Evolutionary conservation across 35 echinoderm and acorn worm genomes (phyloP).

Genomic region (Patiria miniata): DNA sequence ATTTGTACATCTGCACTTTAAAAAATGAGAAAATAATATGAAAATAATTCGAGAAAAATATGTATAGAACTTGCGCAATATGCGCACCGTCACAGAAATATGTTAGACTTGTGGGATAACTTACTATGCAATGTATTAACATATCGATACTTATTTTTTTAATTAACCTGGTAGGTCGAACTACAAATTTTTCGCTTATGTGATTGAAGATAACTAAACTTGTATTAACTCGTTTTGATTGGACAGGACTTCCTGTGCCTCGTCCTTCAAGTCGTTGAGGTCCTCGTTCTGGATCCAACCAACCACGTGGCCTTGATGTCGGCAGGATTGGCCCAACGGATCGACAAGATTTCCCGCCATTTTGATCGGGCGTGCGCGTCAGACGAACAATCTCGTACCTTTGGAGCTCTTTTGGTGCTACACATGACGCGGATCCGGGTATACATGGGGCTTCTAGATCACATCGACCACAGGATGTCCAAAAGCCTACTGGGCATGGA

Average conservation of each 20-base stretch:
- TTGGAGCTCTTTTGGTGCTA: not conserved
- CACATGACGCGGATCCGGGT: constrained; percentile 17
- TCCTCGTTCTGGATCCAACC: constrained; percentile 45
- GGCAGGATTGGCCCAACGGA: constrained; percentile 53
- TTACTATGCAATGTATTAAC: too few species aligned
- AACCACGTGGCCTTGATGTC: constrained; percentile 59
- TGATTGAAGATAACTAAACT: too few species aligned
- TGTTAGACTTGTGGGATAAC: too few species aligned
- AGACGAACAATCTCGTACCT: not conserved
- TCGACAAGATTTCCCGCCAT: constrained; percentile 53
- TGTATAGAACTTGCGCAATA: too few species aligned
- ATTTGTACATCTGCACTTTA: too few species aligned
- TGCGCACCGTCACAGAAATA: too few species aligned
- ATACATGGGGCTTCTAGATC: constrained; percentile 38
- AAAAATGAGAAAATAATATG: too few species aligned
- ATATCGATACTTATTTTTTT: too few species aligned
- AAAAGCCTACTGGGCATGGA: constrained; percentile 28
- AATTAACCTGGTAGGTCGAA: too few species aligned
- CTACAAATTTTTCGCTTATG: too few species aligned
- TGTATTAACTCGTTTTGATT: not conserved
- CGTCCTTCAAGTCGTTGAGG: constrained; percentile 60
- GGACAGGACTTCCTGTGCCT: constrained; percentile 51
- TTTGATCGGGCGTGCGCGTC: not conserved
- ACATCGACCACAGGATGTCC: constrained; percentile 6
- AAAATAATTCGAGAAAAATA: too few species aligned